Percentiles rank a stretch among this genome's conserved stretches.
Conservation (phyloP, 2,797 vertebrate species). For the Phyllotis vaccarum region DNA sequence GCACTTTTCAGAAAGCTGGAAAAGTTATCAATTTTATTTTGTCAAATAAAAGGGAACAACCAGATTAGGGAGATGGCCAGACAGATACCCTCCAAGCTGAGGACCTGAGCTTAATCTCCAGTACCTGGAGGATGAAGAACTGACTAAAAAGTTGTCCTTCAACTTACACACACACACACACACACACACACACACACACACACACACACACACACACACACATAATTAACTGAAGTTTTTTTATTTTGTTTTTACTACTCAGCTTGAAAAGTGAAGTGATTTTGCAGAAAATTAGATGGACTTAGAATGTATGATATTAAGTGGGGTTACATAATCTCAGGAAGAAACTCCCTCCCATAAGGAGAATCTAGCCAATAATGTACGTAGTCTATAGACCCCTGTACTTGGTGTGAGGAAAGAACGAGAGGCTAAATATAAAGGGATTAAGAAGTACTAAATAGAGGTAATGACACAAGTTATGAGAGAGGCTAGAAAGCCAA, state of each 20-base stretch:
- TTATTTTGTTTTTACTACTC: not conserved
- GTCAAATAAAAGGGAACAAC: not conserved
- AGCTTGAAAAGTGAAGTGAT: not conserved
- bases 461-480: not conserved
- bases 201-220: too few relatives aligned
- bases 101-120: not conserved
- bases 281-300: not conserved
- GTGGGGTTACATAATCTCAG: not conserved
- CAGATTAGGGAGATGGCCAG: not conserved
- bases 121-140: not conserved
- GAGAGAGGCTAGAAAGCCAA: not conserved
- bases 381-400: not conserved
- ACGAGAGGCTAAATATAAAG: not conserved
- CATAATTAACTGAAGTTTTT: not conserved
- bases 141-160: not conserved
- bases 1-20: slow-evolving; percentile 16
- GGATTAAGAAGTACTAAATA: not conserved
- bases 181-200: too few relatives aligned
- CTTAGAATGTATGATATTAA: not conserved
- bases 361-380: not conserved
- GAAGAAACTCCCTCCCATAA: not conserved
- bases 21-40: slow-evolving; percentile 12
- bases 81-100: not conserved
- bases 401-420: not conserved
- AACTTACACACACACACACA: not conserved